Evolutionary conservation across 2,888 invertebrate genomes (phyloP), one percentile per base, ranked within the genome.

Genomic region (Selenia dentaria): DNA sequence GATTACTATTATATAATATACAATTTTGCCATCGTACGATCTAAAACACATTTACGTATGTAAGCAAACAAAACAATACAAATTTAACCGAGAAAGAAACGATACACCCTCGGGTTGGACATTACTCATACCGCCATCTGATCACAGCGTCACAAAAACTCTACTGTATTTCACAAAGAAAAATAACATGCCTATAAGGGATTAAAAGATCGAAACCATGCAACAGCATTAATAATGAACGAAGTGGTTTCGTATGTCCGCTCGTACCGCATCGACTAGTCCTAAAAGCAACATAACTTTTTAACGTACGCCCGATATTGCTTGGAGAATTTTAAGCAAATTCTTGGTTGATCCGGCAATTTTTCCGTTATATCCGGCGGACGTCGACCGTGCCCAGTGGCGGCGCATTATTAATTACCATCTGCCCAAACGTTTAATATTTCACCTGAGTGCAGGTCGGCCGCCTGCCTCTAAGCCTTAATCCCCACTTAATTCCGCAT

Each of bases 391-490:
- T 69, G 67, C 74, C 69, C 46, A 28, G 67, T 70, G 70, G 68
- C 65, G 59, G 70, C 78, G 76, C 79, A 86, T 88, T 87, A 88
- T 87, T 88, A 88, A 87, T 87, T 86, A 81, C 77, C 68, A 70
- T 74, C 77, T 77, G 77, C 76, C 80, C 74, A 67, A 79, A 72
- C 79, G 69, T 80, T 86, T 80, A 84, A 86, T 86, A 87, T 84
- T 87, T 86, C 70, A 86, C 81, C 75, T 74, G 75, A 76, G 74
- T 78, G 74, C 70, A 74, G 83, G 79, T 76, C 79, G 74, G 70
- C 75, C 74, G 73, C 72, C 68, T 67, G 71, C 74, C 61, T 38
- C 47, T 42, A 62, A 69, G 70, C 73, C 77, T 75, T 84, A 84
- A 86, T 80, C 79, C 76, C 59, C 71, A 70, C 80, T 83, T 83